Evolutionary conservation across 2,888 invertebrate genomes (phyloP), one percentile per base, ranked within the genome.

Genomic region (Drosophila pseudotakahashii): DNA sequence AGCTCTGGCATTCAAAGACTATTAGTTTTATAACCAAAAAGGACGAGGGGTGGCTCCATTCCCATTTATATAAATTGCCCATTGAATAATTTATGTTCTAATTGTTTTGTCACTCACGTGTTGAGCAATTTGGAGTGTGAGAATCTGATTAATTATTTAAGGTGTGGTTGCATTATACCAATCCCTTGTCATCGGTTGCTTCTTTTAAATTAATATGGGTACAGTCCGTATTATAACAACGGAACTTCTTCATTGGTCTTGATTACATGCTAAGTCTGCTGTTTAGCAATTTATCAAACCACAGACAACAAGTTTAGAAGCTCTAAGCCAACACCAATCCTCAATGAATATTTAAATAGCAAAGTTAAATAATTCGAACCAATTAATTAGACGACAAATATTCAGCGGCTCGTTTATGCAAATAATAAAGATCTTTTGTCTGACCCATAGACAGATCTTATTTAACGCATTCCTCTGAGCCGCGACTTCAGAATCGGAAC

Each of bases 401-500:
- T 50, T 53, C 53, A 72, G 53, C 84, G 75, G 54, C 64, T 71
- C 62, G 69, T 73, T 81, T 85, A 81, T 81, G 82, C 73, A 78
- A 85, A 85, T 67, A 64, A 72, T 80, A 77, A 79, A 85, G 53
- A 72, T 58, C 45, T 71, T 61, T 82, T 79, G 72, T 63, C 69
- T 50, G 66, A 41, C 2, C 53, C 66, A 53, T 57, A 67, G 53
- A 32, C 77, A 76, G 79, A 76, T 81, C 75, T 75, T 63, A 68
- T 75, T 85, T 76, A 85, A 82, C 81, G 79, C 82, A 81, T 78
- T 78, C 58, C 51, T 60, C 16, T 39, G 52, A 70, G 66, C 74
- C 23, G 55, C 67, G 75, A 71, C 37, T 71, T 42, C 9, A 19
- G 14, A 55, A 19, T 48, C 61, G 19, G 41, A 52, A 73, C 57